Percentiles rank a stretch among this genome's conserved stretches.
phyloP scores from a whole-genome alignment of 92 coral and sea anemone species.

The Porites lobata region DNA sequence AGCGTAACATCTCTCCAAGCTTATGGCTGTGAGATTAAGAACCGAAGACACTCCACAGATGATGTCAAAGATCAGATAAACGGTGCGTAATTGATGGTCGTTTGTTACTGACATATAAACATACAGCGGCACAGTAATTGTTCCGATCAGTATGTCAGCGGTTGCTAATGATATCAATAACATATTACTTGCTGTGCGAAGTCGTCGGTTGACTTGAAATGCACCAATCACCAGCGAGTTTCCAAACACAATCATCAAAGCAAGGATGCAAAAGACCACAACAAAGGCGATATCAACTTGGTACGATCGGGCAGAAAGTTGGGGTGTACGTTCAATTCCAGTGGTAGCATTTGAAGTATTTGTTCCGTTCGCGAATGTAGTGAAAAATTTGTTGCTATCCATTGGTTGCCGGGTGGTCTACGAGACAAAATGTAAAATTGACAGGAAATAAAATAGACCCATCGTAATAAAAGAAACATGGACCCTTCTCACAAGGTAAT shows the following conservation, averaged over 20 bases:
- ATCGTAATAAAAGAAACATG: no score
- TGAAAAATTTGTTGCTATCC: neutral
- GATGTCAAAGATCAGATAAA: conserved; percentile 68
- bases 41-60: conserved; percentile 86
- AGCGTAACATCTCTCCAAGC: conserved; percentile 89
- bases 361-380: neutral
- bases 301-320: neutral
- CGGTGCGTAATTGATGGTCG: neutral
- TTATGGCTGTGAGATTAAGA: conserved; percentile 82
- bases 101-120: conserved; percentile 43
- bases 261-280: no score
- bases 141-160: conserved; percentile 61
- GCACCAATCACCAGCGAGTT: no score
- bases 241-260: no score
- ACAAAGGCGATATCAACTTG: no score
- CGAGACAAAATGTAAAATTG: neutral
- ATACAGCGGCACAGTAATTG: conserved; percentile 53
- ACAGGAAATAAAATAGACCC: no score
- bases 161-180: no score
- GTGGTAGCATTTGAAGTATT: conserved; percentile 1
- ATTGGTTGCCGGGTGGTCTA: neutral
- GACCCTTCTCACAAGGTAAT: no score
- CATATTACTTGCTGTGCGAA: no score
- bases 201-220: no score
- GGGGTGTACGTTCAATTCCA: neutral